Evolutionary conservation across 2,888 invertebrate genomes (phyloP), one percentile per base, ranked within the genome.

Genomic region (Rhagophthalmus giganteus): DNA sequence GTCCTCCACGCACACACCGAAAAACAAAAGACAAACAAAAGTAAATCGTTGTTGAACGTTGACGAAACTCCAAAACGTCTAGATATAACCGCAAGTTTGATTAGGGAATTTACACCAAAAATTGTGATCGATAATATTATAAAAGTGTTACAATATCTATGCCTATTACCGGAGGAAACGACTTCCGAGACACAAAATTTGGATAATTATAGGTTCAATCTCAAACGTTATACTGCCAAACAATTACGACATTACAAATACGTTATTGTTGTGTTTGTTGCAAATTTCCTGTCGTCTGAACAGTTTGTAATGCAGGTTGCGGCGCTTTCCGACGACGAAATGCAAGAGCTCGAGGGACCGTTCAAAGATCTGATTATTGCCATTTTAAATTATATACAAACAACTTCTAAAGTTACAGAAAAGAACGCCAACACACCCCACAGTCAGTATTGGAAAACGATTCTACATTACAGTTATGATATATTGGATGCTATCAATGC

Each of bases 181-280:
- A 78, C 79, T 20, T 76, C 79, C 46, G 67, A 72, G 1, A 74
- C 74, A 69, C 75, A 77, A 3, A 73, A 74, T 11, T 63, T 75
- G 0, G 60, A 65, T 28, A 40, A 45, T 16, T 74, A 77, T 55
- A 74, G 76, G 44, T 87, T 87, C 58, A 81, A 86, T 65, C 76
- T 87, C 0, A 79, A 78, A 4, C 77, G 78, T 0, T 84, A 85
- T 61, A 83, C 83, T 0, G 79, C 86, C 0, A 87, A 88, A 64
- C 88, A 93, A 60, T 76, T 93, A 40, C 81, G 91, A 1, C 91
- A 94, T 70, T 94, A 87, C 70, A 93, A 90, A 74, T 93, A 91
- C 66, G 81, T 86, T 0, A 77, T 88, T 13, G 76, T 94, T 10
- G 86, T 86, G 14, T 89, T 90, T 60, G 78, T 91, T 37, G 82